phyloP scores from a whole-genome alignment of 2,888 invertebrate species.

The Hermodice carunculata region DNA sequence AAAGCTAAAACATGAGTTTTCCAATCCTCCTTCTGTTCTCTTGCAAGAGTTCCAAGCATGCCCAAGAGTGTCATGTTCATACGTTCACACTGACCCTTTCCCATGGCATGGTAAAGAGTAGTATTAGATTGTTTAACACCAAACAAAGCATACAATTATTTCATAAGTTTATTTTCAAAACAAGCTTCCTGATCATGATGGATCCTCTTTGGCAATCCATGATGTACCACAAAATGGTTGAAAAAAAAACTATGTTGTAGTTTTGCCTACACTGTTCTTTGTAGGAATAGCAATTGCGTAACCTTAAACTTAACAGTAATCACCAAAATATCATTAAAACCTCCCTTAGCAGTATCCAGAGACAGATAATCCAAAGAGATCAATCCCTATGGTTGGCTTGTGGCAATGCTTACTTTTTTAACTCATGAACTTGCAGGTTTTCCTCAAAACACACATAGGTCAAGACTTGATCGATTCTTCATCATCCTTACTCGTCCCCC shows the following conservation, averaged over 20 bases:
- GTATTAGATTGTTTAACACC: constrained; percentile 5
- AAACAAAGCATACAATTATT: not conserved
- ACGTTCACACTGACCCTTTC: too few species aligned
- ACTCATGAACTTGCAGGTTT: too few species aligned
- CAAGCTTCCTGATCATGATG: constrained; percentile 8
- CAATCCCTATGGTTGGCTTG: constrained; percentile 26
- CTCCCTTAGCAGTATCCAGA: constrained; percentile 26
- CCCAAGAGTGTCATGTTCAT: too few species aligned
- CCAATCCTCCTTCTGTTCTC: too few species aligned
- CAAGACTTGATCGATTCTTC: too few species aligned
- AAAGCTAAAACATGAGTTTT: too few species aligned
- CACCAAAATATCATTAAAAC: constrained; percentile 29
- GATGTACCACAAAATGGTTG: constrained; percentile 29
- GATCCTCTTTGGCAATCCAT: constrained; percentile 22
- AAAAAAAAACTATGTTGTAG: constrained; percentile 32
- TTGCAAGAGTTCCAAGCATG: too few species aligned
- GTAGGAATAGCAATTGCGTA: constrained; percentile 31
- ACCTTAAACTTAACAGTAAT: constrained; percentile 36
- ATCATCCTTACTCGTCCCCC: too few species aligned
- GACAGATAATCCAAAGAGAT: constrained; percentile 31
- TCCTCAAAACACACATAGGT: too few species aligned
- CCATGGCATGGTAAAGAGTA: constrained; percentile 29
- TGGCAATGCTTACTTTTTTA: constrained; percentile 9
- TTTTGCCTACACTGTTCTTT: constrained; percentile 26
- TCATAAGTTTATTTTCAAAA: constrained; percentile 2